These are phyloP conservation scores for Artemia sinica DNA, from an alignment of 2,888 invertebrate species.

Conservation along the genomic window DNA sequence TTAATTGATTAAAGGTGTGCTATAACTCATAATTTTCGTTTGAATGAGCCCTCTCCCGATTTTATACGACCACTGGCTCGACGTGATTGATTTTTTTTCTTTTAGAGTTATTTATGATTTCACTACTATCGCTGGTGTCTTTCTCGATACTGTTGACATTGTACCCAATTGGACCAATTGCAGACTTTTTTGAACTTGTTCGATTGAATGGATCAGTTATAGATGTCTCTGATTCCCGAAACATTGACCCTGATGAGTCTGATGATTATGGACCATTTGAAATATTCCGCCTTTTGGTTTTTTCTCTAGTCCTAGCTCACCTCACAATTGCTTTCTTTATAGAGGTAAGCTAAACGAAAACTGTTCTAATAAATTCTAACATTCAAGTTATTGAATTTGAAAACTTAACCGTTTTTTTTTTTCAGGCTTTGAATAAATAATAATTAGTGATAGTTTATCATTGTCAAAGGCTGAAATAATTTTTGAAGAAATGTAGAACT, in stretches of 20 bases:
- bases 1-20: too few species aligned
- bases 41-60: too few species aligned
- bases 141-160: slow-evolving; percentile 42
- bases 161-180: slow-evolving; percentile 38
- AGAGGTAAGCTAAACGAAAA: slow-evolving; percentile 38
- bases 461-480: too few species aligned
- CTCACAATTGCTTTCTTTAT: slow-evolving; percentile 41
- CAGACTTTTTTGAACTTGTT: slow-evolving; percentile 41
- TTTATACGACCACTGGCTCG: slow-evolving; percentile 18
- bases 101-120: slow-evolving; percentile 43
- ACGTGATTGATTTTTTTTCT: slow-evolving; percentile 23
- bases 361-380: neutral
- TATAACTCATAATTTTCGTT: too few species aligned
- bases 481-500: too few species aligned
- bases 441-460: too few species aligned
- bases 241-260: neutral
- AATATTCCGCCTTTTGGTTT: slow-evolving; percentile 40
- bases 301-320: slow-evolving; percentile 43
- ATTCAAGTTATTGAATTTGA: too few species aligned
- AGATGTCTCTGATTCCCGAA: slow-evolving; percentile 28
- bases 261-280: slow-evolving; percentile 7
- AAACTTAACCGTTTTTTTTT: too few species aligned
- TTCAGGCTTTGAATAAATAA: too few species aligned
- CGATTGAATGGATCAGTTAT: slow-evolving; percentile 29
- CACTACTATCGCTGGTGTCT: slow-evolving; percentile 39